Percentiles rank a stretch among this genome's conserved stretches.
Evolutionary conservation across 2,888 invertebrate genomes (phyloP).

Genomic region (Girardia tigrina): DNA sequence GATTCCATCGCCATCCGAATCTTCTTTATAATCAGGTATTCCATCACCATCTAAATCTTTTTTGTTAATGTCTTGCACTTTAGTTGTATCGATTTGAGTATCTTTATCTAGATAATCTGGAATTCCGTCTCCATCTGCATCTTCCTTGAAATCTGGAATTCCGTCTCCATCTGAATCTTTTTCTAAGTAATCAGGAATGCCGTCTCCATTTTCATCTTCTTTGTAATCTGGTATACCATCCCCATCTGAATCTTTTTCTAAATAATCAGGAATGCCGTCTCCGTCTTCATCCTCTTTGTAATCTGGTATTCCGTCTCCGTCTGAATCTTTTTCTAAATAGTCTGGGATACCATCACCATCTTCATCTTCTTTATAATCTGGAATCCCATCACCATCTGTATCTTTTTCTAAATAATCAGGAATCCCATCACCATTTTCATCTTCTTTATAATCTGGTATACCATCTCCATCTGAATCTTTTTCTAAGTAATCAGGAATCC

Average conservation of each 20-base stretch:
- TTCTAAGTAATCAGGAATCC: constrained; percentile 42
- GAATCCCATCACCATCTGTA: constrained; percentile 40
- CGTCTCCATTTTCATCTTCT: constrained; percentile 42
- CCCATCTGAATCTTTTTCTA: constrained; percentile 40
- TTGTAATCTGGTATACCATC: constrained; percentile 38
- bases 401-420: constrained; percentile 40
- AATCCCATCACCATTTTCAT: constrained; percentile 40
- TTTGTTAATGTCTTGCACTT: constrained; percentile 41
- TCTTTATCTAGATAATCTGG: constrained; percentile 38
- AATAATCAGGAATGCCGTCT: constrained; percentile 34
- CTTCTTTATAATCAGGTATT: constrained; percentile 41
- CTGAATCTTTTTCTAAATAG: constrained; percentile 37
- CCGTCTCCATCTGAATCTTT: constrained; percentile 37
- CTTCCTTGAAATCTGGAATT: constrained; percentile 41
- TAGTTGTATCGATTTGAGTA: constrained; percentile 42
- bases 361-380: constrained; percentile 33
- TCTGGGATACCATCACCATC: constrained; percentile 45
- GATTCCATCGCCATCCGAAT: constrained; percentile 42
- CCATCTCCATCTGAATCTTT: constrained; percentile 39
- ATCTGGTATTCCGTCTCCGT: constrained; percentile 38
- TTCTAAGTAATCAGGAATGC: constrained; percentile 39
- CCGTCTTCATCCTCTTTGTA: constrained; percentile 38
- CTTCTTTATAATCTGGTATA: constrained; percentile 38
- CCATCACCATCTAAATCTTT: constrained; percentile 41
- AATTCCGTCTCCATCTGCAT: constrained; percentile 42